These are phyloP conservation scores for Ageneiosus marmoratus DNA, from an alignment of 2,113 vertebrate genomes.

Conservation along the genomic window DNA sequence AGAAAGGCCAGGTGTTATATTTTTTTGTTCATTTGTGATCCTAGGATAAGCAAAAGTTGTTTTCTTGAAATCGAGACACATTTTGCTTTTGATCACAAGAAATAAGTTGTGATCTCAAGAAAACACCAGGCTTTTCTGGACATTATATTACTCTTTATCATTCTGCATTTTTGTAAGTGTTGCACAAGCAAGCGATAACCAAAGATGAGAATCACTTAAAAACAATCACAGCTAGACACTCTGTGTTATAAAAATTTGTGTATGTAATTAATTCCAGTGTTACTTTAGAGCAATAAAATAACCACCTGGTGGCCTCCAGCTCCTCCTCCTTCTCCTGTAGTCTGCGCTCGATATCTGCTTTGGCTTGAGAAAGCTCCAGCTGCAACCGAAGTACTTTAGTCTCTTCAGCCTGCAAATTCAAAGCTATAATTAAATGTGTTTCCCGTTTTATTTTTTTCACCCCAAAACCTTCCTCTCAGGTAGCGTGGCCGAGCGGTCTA, in stretches of 20 bases:
- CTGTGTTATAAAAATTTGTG: background rate
- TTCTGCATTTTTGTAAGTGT: background rate
- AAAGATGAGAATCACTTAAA: background rate
- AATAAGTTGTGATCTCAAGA: too few species aligned
- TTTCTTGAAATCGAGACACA: too few species aligned
- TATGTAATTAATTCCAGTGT: background rate
- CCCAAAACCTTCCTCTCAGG: too few species aligned
- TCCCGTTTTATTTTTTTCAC: too few species aligned
- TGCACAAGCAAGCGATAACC: too few species aligned
- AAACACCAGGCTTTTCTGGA: too few species aligned
- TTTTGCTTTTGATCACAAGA: too few species aligned
- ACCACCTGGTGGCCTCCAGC: conserved; percentile 70
- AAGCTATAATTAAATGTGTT: background rate
- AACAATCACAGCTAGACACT: background rate
- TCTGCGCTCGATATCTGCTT: conserved; percentile 73
- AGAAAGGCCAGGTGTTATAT: too few species aligned
- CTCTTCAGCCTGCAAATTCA: conserved; percentile 71
- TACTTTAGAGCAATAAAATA: background rate
- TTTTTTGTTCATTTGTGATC: too few species aligned
- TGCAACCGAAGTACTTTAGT: conserved; percentile 78
- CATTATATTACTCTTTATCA: background rate
- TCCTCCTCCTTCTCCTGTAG: conserved; percentile 82
- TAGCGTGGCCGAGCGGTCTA: background rate
- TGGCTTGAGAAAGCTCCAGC: conserved; percentile 76
- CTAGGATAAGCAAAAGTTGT: too few species aligned